Conservation (phyloP, 2,113 vertebrate genomes). For the Hippocampus comes region DNA sequence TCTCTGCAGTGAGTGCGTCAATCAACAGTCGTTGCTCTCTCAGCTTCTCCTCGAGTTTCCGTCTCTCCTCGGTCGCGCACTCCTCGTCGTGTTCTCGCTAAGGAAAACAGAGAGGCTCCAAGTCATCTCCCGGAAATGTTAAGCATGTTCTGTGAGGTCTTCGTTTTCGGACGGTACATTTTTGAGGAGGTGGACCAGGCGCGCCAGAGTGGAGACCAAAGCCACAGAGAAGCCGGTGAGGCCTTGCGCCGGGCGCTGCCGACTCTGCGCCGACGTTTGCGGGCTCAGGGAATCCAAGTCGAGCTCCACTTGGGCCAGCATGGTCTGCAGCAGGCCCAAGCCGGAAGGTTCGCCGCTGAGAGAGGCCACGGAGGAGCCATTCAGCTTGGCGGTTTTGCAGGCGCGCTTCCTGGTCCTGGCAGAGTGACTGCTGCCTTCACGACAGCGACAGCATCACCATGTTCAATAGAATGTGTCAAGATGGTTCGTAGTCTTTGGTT, state of each 20-base stretch:
- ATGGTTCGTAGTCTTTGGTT: neutral
- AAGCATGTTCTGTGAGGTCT: neutral
- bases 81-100: constrained; percentile 77
- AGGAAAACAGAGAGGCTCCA: neutral
- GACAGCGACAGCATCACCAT: neutral
- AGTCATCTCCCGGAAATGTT: neutral
- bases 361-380: constrained; percentile 58
- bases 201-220: constrained; percentile 79
- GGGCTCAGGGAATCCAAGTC: constrained; percentile 79
- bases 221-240: constrained; percentile 86
- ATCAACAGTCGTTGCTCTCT: constrained; percentile 82
- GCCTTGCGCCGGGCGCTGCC: constrained; percentile 57
- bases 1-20: constrained; percentile 87
- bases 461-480: neutral
- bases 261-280: constrained; percentile 32
- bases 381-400: constrained; percentile 39
- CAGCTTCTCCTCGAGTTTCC: constrained; percentile 70
- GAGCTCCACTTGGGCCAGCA: constrained; percentile 81
- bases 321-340: constrained; percentile 78
- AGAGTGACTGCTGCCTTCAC: neutral
- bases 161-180: constrained; percentile 67
- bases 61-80: constrained; percentile 67
- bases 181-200: constrained; percentile 79
- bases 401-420: constrained; percentile 40
- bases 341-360: constrained; percentile 64